phyloP scores from a whole-genome alignment of 1,140 invertebrate genomes.

The Lordiphosa collinella region DNA sequence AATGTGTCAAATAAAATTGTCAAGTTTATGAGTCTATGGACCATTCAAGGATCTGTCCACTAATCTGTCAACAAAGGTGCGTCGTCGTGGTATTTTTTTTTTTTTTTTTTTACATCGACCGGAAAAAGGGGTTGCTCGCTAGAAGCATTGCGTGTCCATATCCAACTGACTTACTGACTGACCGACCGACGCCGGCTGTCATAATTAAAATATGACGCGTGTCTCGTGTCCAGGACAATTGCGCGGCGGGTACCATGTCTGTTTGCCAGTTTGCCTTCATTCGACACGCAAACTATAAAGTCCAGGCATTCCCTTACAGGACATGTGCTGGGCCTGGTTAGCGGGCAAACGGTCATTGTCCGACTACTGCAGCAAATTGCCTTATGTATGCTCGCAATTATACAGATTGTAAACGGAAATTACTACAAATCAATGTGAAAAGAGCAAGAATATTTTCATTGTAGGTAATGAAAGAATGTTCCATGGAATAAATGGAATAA shows the following conservation, averaged over 20 bases:
- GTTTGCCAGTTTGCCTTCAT: slow-evolving; percentile 25
- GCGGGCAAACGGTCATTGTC: slow-evolving; percentile 32
- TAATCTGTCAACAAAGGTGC: slow-evolving; percentile 74
- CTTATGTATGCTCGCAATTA: slow-evolving; percentile 36
- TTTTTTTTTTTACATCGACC: slow-evolving; percentile 45
- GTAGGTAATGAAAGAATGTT: too few relatives aligned
- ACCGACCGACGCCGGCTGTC: slow-evolving; percentile 60
- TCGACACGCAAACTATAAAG: slow-evolving; percentile 33
- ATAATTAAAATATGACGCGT: slow-evolving; percentile 79
- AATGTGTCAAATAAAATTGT: slow-evolving; percentile 74
- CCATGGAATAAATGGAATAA: background rate
- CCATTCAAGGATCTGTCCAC: slow-evolving; percentile 42
- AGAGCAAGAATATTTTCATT: background rate
- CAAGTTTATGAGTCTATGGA: slow-evolving; percentile 56
- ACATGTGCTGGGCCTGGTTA: slow-evolving; percentile 21
- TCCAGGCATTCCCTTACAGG: slow-evolving; percentile 3
- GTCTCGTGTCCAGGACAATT: slow-evolving; percentile 65
- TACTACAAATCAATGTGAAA: slow-evolving; percentile 36
- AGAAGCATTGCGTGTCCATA: slow-evolving; percentile 34
- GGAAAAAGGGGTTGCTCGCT: slow-evolving; percentile 32
- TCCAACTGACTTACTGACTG: slow-evolving; percentile 29
- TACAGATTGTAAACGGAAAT: slow-evolving; percentile 50
- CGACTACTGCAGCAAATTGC: slow-evolving; percentile 44
- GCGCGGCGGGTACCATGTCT: slow-evolving; percentile 40
- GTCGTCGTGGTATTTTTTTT: slow-evolving; percentile 40